Base-by-base conservation (phyloP, 2,113 vertebrate genomes). In the Lampris megalopsis region DNA sequence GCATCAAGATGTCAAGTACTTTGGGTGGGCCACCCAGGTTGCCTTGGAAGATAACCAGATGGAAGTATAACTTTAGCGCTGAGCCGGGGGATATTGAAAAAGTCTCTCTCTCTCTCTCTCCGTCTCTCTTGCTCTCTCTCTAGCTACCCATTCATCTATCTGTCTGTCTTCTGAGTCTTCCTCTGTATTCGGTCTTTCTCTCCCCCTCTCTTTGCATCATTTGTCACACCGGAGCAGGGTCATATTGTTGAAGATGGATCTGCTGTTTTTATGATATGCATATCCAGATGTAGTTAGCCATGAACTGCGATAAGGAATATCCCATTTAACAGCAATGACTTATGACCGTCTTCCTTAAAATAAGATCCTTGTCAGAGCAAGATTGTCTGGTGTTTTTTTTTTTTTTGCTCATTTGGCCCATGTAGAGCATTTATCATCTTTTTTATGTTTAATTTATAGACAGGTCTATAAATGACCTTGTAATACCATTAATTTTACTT, bases 1-100 rank as follows among this genome's bases (percentile, higher is more conserved):
- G 97, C 97, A 98, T 98, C 97, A 98, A 97, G 97, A 99, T 99
- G 97, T 99, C 97, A 99, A 99, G 98, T 98, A 95, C 96, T 98
- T 96, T 96, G 93, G 94, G 94, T 96, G 97, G 92, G 94, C 98
- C 98, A 99, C 98, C 98, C 98, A 99, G 95, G 97, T 95, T 97
- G 98, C 92, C 92, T 95, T 96, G 96, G 97, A 98, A 98, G 96
- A 98, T 97, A 97, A 97, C 96, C 97, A 98, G 97, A 98, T 97
- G 97, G 97, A 97, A 97, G 96, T 94, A 95, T 92, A 95, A 94
- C 96, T 95, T 94, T 92, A 95, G 95, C 85, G 75, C 93, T 92
- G 91, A 93, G 93, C 91, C 92, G 93, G 88, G 94, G 94, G 91
- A 90, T 92, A 93, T 91, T 90, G 92, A 92, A 86, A 87, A 75